Base-by-base conservation (phyloP, 2,888 invertebrate genomes). In the Ichneumoninae sp. region DNA sequence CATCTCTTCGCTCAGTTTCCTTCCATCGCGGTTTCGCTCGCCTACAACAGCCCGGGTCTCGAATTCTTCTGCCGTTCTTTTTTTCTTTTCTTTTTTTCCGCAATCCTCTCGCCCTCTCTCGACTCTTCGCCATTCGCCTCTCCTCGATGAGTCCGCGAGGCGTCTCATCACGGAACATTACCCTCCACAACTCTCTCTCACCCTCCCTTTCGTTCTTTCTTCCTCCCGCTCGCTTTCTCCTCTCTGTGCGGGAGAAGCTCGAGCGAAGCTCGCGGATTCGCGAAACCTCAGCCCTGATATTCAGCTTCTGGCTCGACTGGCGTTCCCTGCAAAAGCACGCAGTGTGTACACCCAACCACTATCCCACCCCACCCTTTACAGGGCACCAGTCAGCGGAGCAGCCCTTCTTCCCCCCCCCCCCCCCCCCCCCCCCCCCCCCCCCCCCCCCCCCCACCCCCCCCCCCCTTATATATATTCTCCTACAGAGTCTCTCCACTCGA, bases 131-230 rank as follows among this genome's bases (percentile, higher is more conserved):
- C 62, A 68, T 83, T 82, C 82, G 80, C 79, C 83, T 74, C 87
- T 86, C 83, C 87, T 84, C 85, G 81, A 85, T 84, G 85, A 93
- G 89, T 92, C 91, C 89, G 89, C 91, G 92, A 93, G 91, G 91
- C 93, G 93, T 93, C 92, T 92, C 93, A 93, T 93, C 93, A 93
- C 91, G 93, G 92, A 93, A 93, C 93, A 93, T 93, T 93, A 93
- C 93, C 91, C 90, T 84, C 88, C 86, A 82, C 47, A 47, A 47
- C 26, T 82, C 72, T 69, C 70, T 52, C 66, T 54, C 60, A 44
- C 76, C 57, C 26, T 57, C 13, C 26, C 13, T 52, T 71, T 80
- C 72, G 65, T 74, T 54, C 72, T 62, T 81, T 47, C 30, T 71
- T 54, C 66, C 16, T 47, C 44, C 4, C 1, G 44, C 44, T 16